Base-by-base conservation (phyloP, 2,113 vertebrate genomes). In the Gambusia holbrooki region DNA sequence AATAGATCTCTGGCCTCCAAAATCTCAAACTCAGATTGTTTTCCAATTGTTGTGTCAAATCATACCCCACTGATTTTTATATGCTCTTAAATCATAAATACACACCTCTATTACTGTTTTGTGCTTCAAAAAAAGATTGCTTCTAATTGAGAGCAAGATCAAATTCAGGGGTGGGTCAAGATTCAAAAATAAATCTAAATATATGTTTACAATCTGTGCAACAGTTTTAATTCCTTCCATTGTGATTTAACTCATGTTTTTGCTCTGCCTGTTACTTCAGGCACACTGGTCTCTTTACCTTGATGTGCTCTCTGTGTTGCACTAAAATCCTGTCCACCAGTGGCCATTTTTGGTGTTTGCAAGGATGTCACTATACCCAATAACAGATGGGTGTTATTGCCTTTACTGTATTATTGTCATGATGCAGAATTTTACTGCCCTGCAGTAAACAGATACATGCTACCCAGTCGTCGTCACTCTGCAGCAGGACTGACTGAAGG, bases 181-280 rank as follows among this genome's bases (percentile, higher is more conserved):
- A 62, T 0, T 42, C 69, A 22, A 62, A 71, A 62, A 42, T 37
- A 29, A 6, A 62, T 62, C 17, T 35, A 0, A 7, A 3, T 6
- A 42, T 33, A 35, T 35, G 33, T 1, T 37, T 6, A 19, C 0
- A n/a, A 40, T 58, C 62, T 0, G 51, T 71, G 54, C 0, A 0
- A 58, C 69, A 71, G n/a, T 61, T 62, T 28, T 29, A 71, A 71
- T n/a, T 40, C 27, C 58, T 71, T n/a, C 15, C 15, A n/a, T 13
- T 1, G 27, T 71, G 14, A 71, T 71, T 62, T 71, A 71, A 42
- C 69, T 28, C 33, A 33, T 33, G 33, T 40, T 13, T 12, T 40
- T 40, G 3, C 40, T 40, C 2, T 40, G 2, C 40, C 33, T 35
- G n/a, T 11, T 9, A 17, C 42, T 45, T 45, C 42, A 45, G 14